These are phyloP conservation scores for Echinops telfairi DNA, from an alignment of 2,113 vertebrate genomes.

Conservation along the genomic window DNA sequence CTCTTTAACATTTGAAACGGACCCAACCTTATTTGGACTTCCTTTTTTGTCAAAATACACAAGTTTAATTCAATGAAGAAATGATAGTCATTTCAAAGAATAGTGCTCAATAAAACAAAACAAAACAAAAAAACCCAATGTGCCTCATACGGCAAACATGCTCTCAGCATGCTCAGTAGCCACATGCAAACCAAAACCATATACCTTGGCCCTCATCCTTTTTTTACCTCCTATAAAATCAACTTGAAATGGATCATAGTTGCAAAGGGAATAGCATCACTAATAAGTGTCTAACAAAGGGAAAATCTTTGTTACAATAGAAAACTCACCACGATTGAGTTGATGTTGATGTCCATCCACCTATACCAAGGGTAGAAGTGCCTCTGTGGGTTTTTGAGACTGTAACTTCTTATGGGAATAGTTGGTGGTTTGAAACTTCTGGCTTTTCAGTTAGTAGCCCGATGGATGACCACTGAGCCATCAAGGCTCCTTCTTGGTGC, in stretches of 20 bases:
- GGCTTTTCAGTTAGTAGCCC: too few species aligned
- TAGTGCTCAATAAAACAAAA: background rate
- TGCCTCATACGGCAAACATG: too few species aligned
- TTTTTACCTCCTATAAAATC: background rate
- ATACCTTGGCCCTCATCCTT: background rate
- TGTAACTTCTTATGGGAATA: too few species aligned
- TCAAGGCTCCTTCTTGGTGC: background rate
- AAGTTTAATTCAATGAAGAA: background rate
- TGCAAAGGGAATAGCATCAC: background rate
- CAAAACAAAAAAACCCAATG: too few species aligned
- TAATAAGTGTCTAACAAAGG: background rate
- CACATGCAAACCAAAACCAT: background rate
- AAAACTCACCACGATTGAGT: too few species aligned
- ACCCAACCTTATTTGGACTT: background rate
- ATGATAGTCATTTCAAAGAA: background rate
- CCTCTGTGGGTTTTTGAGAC: too few species aligned
- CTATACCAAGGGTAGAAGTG: too few species aligned
- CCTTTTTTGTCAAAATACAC: background rate
- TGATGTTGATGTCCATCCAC: too few species aligned
- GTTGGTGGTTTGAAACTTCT: too few species aligned
- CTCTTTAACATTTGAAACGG: background rate
- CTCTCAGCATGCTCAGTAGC: background rate
- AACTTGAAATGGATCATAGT: background rate
- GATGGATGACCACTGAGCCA: too few species aligned
- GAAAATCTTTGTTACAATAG: background rate